phyloP scores from a whole-genome alignment of 1,140 invertebrate genomes.

The Physella acuta region DNA sequence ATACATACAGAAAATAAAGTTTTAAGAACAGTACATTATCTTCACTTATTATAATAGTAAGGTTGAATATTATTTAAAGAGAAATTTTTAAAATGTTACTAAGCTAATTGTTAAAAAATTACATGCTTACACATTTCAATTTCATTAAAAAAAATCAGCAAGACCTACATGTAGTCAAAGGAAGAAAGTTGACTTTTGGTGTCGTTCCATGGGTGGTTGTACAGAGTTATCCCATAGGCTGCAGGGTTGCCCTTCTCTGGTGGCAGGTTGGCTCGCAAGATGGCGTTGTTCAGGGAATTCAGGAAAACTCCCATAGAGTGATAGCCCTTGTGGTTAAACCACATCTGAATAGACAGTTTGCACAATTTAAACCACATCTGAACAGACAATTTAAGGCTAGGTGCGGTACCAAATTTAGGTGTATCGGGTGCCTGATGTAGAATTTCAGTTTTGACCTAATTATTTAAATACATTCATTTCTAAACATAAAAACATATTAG shows the following conservation, averaged over 20 bases:
- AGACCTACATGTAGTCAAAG: constrained; percentile 57
- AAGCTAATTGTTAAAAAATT: background rate
- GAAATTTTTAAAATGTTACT: no score
- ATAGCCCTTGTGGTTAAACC: constrained; percentile 86
- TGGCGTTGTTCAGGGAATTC: constrained; percentile 73
- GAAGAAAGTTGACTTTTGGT: constrained; percentile 60
- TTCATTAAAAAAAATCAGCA: constrained; percentile 1
- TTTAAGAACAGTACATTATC: no score
- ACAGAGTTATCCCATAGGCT: constrained; percentile 67
- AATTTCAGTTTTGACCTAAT: no score
- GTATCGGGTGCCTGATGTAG: no score
- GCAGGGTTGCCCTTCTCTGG: constrained; percentile 67
- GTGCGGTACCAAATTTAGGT: no score
- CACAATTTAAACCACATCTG: background rate
- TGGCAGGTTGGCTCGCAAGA: constrained; percentile 62
- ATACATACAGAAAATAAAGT: no score
- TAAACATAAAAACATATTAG: no score
- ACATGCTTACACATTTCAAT: background rate
- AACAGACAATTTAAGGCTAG: no score
- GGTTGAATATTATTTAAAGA: no score
- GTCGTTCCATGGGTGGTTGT: constrained; percentile 71
- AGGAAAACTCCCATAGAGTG: constrained; percentile 75
- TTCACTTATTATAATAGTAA: no score
- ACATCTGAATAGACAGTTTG: constrained; percentile 62
- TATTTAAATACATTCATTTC: no score